Base-by-base conservation (phyloP, 2,113 vertebrate genomes). In the Cyanoderma ruficeps region DNA sequence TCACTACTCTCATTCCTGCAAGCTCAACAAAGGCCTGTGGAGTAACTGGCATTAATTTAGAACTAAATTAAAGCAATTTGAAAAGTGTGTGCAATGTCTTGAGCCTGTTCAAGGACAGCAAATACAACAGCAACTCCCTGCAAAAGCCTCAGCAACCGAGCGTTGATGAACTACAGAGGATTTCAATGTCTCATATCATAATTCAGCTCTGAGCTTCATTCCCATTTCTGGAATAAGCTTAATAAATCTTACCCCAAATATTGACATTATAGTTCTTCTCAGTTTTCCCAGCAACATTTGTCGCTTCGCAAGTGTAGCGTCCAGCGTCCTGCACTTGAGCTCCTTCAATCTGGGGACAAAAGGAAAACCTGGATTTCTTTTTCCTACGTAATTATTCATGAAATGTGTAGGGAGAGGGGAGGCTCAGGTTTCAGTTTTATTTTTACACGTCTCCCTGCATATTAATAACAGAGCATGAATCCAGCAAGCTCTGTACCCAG, bases 241-340 rank as follows among this genome's bases (percentile, higher is more conserved):
- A 61, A 47, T 25, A 57, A 67, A 24, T 95, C 99, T 98, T 97
- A 99, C 99, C 99, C 99, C 98, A 99, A 50, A 99, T 97, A 75
- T 99, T 99, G 71, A 99, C 98, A 94, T 99, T 99, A 87, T 99
- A 99, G 96, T 99, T 99, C 97, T 99, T 99, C 94, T 99, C 99
- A 6, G 98, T 99, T 97, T 99, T 99, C 31, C 99, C 99, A 70
- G 99, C 99, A 65, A 99, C 85, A 59, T 99, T 99, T 33, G 98
- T 98, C 5, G 99, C 99, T 94, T 99, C 98, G 5, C 99, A 99
- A 37, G 99, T 99, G 74, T 99, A 99, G 50, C 99, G 98, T 77
- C 99, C 99, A 6, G 98, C 95, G 50, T 99, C 99, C 95, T 98
- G 98, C 83, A 99, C 97, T 72, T 99, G 99, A 87, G 98, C 98